A percentile compares a stretch with the other conserved stretches of the same genome.
Conservation (phyloP, 2,113 vertebrate genomes). For the Progne subis region DNA sequence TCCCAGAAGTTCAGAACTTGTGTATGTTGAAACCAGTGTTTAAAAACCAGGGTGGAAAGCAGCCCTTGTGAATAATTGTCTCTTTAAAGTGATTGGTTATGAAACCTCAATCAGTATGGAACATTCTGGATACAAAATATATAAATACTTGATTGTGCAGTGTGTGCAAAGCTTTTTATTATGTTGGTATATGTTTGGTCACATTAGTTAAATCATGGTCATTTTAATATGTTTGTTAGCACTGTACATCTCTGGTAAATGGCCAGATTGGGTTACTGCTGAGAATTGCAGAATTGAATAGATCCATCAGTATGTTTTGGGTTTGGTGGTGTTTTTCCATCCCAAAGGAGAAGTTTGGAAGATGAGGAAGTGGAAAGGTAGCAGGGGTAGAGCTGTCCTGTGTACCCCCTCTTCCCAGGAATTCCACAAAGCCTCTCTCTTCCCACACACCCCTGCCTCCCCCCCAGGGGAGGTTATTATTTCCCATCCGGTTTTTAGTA, state of each 20-base stretch:
- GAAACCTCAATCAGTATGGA: neutral
- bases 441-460: neutral
- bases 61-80: neutral
- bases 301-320: neutral
- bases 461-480: too few relatives aligned
- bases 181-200: neutral
- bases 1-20: neutral
- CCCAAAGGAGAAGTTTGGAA: neutral
- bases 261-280: neutral
- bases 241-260: neutral
- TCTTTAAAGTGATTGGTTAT: neutral
- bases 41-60: neutral
- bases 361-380: neutral
- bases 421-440: neutral
- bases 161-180: neutral
- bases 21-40: neutral
- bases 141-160: neutral
- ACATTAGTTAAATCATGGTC: neutral
- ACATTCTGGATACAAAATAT: neutral
- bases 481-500: neutral
- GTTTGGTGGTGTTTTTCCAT: neutral
- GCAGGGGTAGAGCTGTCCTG: neutral
- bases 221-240: neutral
- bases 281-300: neutral
- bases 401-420: neutral